Evolutionary conservation across 2,888 invertebrate genomes (phyloP).

Genomic region (Napeogenes sylphis): DNA sequence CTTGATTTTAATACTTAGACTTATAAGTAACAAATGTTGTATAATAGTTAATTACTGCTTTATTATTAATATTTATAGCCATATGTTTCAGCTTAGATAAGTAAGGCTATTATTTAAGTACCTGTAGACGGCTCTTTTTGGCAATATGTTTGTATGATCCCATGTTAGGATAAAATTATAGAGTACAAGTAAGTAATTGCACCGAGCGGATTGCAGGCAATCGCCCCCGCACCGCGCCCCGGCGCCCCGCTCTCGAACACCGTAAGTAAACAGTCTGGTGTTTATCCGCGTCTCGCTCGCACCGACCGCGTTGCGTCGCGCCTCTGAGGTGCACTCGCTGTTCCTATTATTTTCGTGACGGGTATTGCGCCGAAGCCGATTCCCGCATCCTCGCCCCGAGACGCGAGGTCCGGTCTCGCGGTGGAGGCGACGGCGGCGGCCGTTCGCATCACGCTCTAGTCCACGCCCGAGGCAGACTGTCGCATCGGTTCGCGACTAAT

Average conservation of each 20-base stretch:
- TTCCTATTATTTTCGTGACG: conserved; percentile 79
- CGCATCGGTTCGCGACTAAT: conserved; percentile 67
- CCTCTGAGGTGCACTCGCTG: conserved; percentile 77
- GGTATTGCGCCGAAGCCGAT: conserved; percentile 78
- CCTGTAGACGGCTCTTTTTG: background rate
- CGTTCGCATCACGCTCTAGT: conserved; percentile 68
- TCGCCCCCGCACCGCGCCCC: conserved; percentile 60
- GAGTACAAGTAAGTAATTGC: conserved; percentile 72
- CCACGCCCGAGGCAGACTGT: conserved; percentile 73
- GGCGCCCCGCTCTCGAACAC: conserved; percentile 69
- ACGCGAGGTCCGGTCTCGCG: conserved; percentile 76
- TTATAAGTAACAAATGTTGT: no score
- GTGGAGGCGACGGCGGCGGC: conserved; percentile 72
- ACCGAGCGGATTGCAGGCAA: conserved; percentile 75
- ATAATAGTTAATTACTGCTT: no score
- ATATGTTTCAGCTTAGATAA: no score
- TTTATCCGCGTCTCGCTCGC: conserved; percentile 78
- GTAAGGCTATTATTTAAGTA: background rate
- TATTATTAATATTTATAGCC: no score
- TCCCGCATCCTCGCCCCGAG: conserved; percentile 77
- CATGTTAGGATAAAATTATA: conserved; percentile 62
- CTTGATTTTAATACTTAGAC: no score
- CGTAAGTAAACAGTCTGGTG: conserved; percentile 78
- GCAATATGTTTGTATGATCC: conserved; percentile 28
- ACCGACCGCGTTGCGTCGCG: conserved; percentile 76